Percentiles rank a stretch among this genome's conserved stretches.
Evolutionary conservation across 2,113 vertebrate species (phyloP).

Genomic region (Nannobrachium achirus): DNA sequence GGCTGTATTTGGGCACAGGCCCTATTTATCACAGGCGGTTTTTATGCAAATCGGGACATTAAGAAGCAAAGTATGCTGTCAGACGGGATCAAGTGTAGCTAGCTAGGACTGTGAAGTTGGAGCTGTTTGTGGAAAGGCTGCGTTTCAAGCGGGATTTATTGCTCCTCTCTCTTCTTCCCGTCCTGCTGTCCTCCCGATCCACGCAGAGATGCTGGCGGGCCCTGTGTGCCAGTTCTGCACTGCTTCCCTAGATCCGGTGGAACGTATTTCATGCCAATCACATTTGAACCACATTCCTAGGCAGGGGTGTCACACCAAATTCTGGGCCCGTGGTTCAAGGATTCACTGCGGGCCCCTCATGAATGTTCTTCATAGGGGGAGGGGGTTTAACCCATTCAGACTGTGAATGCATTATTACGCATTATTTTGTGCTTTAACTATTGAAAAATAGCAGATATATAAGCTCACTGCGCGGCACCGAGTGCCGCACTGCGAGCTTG

Average conservation of each 20-base stretch:
- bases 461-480: too few relatives aligned
- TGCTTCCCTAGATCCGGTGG: conserved; percentile 27
- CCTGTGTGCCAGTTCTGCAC: conserved; percentile 43
- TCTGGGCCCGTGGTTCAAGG: too few relatives aligned
- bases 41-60: conserved; percentile 51
- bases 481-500: too few relatives aligned
- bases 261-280: neutral
- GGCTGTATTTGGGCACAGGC: conserved; percentile 29
- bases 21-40: conserved; percentile 10
- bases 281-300: too few relatives aligned
- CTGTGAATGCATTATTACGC: too few relatives aligned
- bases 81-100: conserved; percentile 15
- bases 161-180: conserved; percentile 27
- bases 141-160: conserved; percentile 45
- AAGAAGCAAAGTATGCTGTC: conserved; percentile 34
- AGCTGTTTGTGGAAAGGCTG: conserved; percentile 31
- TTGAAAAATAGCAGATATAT: too few relatives aligned
- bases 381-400: too few relatives aligned
- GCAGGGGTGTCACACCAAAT: too few relatives aligned
- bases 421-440: too few relatives aligned
- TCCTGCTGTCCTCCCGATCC: too few relatives aligned
- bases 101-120: neutral
- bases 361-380: too few relatives aligned
- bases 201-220: conserved; percentile 29
- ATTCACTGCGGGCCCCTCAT: too few relatives aligned